A percentile compares a stretch with the other conserved stretches of the same genome.
Evolutionary conservation across 1,140 invertebrate genomes (phyloP).

Genomic region (Stegodyphus mimosarum): DNA sequence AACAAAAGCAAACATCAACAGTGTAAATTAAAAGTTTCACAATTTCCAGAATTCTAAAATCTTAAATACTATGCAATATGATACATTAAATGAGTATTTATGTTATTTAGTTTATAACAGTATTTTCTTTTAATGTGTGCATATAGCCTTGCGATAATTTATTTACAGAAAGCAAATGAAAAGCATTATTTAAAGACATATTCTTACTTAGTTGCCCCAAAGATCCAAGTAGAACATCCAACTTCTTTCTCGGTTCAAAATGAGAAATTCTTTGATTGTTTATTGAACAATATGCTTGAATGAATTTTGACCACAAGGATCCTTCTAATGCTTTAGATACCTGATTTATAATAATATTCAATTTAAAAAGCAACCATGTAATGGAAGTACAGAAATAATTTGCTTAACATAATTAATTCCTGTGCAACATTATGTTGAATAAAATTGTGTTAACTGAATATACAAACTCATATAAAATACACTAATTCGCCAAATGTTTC

Average conservation of each 20-base stretch:
- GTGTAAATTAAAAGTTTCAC: no score
- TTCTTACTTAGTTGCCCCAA: conserved; percentile 28
- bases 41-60: no score
- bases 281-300: conserved; percentile 39
- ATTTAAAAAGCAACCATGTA: no score
- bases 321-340: conserved; percentile 29
- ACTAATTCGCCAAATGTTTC: not conserved
- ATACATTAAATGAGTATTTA: no score
- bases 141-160: no score
- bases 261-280: conserved; percentile 20
- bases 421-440: not conserved
- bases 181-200: not conserved
- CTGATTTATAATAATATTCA: not conserved
- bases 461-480: not conserved
- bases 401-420: no score
- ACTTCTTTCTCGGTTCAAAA: conserved; percentile 2
- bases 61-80: no score
- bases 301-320: conserved; percentile 28
- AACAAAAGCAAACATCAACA: no score
- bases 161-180: no score
- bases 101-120: no score
- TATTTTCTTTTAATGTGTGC: no score
- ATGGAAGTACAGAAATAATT: no score
- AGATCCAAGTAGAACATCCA: conserved; percentile 23
- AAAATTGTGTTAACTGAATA: not conserved